A percentile compares a stretch with the other conserved stretches of the same genome.
Evolutionary conservation across 1,140 invertebrate genomes (phyloP).

Genomic region (Arion vulgaris): DNA sequence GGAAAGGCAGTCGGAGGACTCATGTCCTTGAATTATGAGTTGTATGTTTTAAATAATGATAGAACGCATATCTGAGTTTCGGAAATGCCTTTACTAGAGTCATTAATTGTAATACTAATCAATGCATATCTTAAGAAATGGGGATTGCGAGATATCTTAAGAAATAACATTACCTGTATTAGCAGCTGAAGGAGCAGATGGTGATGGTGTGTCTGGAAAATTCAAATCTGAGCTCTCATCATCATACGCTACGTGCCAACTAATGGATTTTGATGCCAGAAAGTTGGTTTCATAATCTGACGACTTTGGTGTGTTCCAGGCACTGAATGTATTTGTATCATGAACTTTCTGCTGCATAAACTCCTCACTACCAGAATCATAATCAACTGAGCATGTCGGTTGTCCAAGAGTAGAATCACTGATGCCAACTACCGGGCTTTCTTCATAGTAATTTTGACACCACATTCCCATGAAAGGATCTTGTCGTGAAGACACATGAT

Average conservation of each 20-base stretch:
- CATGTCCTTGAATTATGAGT: too few species aligned
- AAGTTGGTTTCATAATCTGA: background rate
- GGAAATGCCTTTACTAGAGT: too few species aligned
- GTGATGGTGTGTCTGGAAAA: slow-evolving; percentile 31
- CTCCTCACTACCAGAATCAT: background rate
- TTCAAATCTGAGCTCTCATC: background rate
- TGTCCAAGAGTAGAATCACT: slow-evolving; percentile 1
- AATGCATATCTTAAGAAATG: too few species aligned
- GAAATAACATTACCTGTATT: background rate
- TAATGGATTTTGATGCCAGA: background rate
- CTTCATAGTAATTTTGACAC: background rate
- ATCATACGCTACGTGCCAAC: background rate
- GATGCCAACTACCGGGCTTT: background rate
- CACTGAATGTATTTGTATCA: slow-evolving; percentile 18
- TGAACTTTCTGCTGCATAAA: background rate
- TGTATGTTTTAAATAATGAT: too few species aligned
- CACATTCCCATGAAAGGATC: slow-evolving; percentile 34
- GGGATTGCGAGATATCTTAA: too few species aligned
- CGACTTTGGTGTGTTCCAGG: slow-evolving; percentile 22
- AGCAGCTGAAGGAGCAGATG: slow-evolving; percentile 8
- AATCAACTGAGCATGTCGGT: background rate
- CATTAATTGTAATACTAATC: too few species aligned
- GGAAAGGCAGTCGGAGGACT: too few species aligned
- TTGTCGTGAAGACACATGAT: background rate
- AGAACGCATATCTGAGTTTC: too few species aligned